Evolutionary conservation across 2,113 vertebrate genomes (phyloP).

Genomic region (Amblyopsis rosae): DNA sequence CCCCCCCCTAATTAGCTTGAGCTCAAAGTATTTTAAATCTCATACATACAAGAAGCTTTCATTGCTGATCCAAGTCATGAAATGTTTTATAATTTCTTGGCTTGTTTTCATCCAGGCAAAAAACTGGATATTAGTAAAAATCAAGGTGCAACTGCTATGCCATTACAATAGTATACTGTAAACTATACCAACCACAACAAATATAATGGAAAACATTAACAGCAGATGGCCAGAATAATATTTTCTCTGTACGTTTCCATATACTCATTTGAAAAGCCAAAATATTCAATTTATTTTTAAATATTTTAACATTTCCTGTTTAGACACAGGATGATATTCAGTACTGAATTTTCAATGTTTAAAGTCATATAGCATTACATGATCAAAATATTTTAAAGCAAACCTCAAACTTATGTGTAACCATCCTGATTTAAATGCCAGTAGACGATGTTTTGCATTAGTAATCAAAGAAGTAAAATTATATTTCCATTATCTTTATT

Average conservation of each 20-base stretch:
- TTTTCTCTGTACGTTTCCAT: slow-evolving; percentile 21
- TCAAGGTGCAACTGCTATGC: slow-evolving; percentile 30
- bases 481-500: slow-evolving; percentile 51
- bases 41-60: background rate
- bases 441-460: slow-evolving; percentile 20
- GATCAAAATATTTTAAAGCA: slow-evolving; percentile 4
- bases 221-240: slow-evolving; percentile 13
- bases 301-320: slow-evolving; percentile 10
- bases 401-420: slow-evolving; percentile 23
- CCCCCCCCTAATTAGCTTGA: no score
- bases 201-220: slow-evolving; percentile 49
- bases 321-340: slow-evolving; percentile 24
- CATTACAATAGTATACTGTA: slow-evolving; percentile 20
- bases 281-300: slow-evolving; percentile 26
- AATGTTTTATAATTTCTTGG: background rate
- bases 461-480: slow-evolving; percentile 4
- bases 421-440: background rate
- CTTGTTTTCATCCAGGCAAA: background rate
- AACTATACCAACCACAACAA: slow-evolving; percentile 38
- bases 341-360: background rate
- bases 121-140: slow-evolving; percentile 35
- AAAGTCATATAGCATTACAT: slow-evolving; percentile 13
- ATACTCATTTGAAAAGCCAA: slow-evolving; percentile 18
- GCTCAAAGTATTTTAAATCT: no score
- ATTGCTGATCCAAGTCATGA: background rate